Conservation (phyloP, 2,888 invertebrate genomes). For the Drosophila kanekoi region DNA sequence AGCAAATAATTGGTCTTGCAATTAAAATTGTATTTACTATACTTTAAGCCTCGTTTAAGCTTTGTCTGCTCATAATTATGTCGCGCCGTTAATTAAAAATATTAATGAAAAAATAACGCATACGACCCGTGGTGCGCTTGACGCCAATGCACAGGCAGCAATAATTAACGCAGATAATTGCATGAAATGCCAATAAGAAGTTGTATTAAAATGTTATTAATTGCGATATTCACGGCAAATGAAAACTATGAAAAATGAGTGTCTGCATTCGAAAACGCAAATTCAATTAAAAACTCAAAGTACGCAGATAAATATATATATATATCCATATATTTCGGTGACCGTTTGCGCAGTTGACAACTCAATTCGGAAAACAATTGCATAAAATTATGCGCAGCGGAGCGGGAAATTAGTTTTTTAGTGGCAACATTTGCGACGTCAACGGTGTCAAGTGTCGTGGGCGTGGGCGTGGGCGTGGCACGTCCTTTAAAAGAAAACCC, state of each 20-base stretch:
- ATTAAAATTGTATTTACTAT: background rate
- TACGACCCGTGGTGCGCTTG: slow-evolving; percentile 24
- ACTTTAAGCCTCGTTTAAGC: background rate
- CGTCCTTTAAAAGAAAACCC: background rate
- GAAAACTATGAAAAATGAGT: background rate
- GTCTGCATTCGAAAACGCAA: slow-evolving; percentile 10
- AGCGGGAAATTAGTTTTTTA: slow-evolving; percentile 77
- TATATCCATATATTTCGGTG: background rate
- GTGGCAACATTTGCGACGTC: slow-evolving; percentile 53
- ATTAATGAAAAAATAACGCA: slow-evolving; percentile 25
- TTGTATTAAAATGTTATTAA: slow-evolving; percentile 15
- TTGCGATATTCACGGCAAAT: slow-evolving; percentile 2
- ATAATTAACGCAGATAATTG: slow-evolving; percentile 36
- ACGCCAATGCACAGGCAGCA: slow-evolving; percentile 14
- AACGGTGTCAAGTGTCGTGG: slow-evolving; percentile 45
- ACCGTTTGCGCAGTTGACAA: slow-evolving; percentile 21
- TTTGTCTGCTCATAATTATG: background rate
- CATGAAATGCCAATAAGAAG: slow-evolving; percentile 21
- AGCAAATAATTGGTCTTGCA: background rate
- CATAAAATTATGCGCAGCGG: slow-evolving; percentile 74
- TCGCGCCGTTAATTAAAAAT: slow-evolving; percentile 13
- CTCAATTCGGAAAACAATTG: slow-evolving; percentile 72
- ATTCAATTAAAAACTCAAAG: slow-evolving; percentile 29
- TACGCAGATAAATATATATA: background rate
- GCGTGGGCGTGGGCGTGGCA: slow-evolving; percentile 2